These are phyloP conservation scores for Nesogale talazaci DNA, from an alignment of 2,113 vertebrate genomes.

Conservation along the genomic window DNA sequence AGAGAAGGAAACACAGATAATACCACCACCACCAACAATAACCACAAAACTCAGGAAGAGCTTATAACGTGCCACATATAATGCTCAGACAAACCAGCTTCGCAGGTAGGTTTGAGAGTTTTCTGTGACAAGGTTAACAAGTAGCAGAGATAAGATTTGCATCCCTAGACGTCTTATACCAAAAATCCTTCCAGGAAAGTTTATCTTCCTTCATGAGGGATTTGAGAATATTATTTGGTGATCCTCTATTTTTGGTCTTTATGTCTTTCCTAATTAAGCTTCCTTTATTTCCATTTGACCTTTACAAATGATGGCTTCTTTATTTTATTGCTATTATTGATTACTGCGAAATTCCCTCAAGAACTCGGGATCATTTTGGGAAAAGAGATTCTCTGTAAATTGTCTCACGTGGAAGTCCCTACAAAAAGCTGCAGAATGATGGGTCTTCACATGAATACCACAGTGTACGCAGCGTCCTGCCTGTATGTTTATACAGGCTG, in stretches of 20 bases:
- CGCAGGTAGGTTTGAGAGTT: background rate
- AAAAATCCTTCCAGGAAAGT: background rate
- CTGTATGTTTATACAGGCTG: background rate
- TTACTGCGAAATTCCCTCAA: background rate
- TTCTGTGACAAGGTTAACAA: background rate
- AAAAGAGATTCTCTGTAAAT: background rate
- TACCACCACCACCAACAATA: too few species aligned
- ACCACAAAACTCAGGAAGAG: background rate
- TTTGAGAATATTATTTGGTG: too few species aligned
- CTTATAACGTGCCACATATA: too few species aligned
- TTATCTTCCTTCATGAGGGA: background rate
- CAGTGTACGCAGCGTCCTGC: too few species aligned
- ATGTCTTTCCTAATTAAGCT: too few species aligned
- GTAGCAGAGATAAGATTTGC: background rate
- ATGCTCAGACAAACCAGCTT: background rate
- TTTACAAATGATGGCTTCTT: fast-evolving
- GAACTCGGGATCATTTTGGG: background rate
- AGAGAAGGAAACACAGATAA: too few species aligned
- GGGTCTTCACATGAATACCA: background rate
- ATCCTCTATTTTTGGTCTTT: background rate
- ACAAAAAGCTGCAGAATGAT: fast-evolving
- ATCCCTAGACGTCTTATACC: fast-evolving
- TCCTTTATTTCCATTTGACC: fast-evolving
- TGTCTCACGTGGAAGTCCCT: background rate
- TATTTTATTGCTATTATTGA: background rate